A percentile compares a stretch with the other conserved stretches of the same genome.
Evolutionary conservation across 2,888 invertebrate species (phyloP).

Genomic region (Hyppa rectilinea): DNA sequence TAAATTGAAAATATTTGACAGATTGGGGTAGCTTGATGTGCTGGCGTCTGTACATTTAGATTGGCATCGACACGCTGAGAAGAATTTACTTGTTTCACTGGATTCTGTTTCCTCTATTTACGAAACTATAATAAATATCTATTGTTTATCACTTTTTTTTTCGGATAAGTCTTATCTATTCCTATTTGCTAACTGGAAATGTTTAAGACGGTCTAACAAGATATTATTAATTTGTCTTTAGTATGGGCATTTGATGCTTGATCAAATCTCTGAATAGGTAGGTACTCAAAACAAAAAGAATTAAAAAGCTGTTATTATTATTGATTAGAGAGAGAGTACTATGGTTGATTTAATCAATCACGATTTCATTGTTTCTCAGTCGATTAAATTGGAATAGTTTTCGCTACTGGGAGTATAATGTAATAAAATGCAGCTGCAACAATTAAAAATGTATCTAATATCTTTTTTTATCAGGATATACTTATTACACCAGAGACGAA

Average conservation of each 20-base stretch:
- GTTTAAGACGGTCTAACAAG: too few species aligned
- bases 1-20: too few species aligned
- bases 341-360: background rate
- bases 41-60: too few species aligned
- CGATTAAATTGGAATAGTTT: background rate
- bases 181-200: background rate
- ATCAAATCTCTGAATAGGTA: background rate
- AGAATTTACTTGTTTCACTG: too few species aligned
- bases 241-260: background rate
- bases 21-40: too few species aligned
- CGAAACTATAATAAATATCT: background rate
- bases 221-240: too few species aligned
- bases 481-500: constrained; percentile 18
- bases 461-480: background rate
- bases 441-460: background rate
- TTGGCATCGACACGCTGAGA: too few species aligned
- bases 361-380: background rate
- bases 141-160: background rate
- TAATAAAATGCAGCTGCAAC: too few species aligned
- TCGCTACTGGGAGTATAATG: background rate
- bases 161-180: background rate
- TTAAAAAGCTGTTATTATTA: background rate
- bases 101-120: background rate
- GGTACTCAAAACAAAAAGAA: background rate
- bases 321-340: too few species aligned